Conservation (phyloP, 1,140 invertebrate species). For the Oreohelix idahoensis region DNA sequence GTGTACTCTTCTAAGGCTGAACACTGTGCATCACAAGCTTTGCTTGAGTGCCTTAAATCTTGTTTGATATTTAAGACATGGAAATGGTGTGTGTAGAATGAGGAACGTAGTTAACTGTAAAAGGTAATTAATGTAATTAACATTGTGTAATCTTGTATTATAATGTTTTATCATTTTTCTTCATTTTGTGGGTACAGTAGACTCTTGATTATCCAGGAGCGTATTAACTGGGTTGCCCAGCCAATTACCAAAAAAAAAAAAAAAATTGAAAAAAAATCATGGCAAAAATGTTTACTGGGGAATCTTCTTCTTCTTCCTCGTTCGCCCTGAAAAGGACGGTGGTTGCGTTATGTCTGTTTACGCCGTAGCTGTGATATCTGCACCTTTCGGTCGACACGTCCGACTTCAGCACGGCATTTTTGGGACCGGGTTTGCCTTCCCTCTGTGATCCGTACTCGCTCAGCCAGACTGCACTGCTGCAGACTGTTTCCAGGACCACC, state of each 20-base stretch:
- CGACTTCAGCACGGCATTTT: too few relatives aligned
- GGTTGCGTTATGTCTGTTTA: background rate
- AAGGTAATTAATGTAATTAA: background rate
- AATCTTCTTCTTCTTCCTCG: background rate
- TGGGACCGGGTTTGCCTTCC: too few relatives aligned
- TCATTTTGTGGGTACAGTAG: background rate
- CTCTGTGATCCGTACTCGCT: too few relatives aligned
- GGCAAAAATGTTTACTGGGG: too few relatives aligned
- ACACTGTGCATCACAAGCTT: background rate
- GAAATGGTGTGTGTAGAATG: too few relatives aligned
- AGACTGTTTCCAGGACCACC: too few relatives aligned
- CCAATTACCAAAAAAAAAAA: background rate
- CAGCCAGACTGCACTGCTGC: too few relatives aligned
- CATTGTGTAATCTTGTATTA: background rate
- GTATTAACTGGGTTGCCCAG: background rate
- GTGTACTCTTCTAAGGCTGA: background rate
- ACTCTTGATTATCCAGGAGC: too few relatives aligned
- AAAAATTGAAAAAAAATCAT: background rate
- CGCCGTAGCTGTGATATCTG: too few relatives aligned
- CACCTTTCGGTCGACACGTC: too few relatives aligned
- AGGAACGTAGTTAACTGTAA: too few relatives aligned
- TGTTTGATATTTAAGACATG: background rate
- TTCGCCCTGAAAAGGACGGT: background rate
- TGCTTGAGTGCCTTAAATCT: background rate
- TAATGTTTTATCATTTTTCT: background rate